Evolutionary conservation across 1,140 invertebrate genomes (phyloP), one percentile per base, ranked within the genome.

Genomic region (Chionoecetes opilio): DNA sequence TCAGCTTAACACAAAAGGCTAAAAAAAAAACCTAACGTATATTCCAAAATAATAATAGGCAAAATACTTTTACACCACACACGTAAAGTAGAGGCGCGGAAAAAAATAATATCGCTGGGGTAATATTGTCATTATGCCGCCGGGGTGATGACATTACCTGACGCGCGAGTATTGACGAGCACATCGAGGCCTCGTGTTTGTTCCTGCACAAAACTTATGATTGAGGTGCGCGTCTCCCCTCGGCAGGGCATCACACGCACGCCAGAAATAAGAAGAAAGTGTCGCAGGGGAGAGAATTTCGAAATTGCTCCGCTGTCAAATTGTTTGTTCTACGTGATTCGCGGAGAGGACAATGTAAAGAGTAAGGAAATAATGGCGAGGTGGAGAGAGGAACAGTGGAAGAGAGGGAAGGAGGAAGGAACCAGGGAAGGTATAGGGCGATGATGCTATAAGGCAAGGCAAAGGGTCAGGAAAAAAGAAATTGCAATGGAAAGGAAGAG

Each of bases 251-350:
- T 75, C 63, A 75, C 63, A 75, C 63, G 63, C 63, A 75, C 63
- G 63, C 63, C 21, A 75, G 63, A 75, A 75, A 75, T 75, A 75
- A 75, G 63, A 75, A 75, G 63, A 75, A 75, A 75, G 63, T 75
- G 63, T 75, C 63, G 63, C 63, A 75, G 63, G 63, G n/a, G n/a
- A n/a, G 21, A 75, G 63, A 75, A 75, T 75, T 75, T 75, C 63
- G 63, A 75, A 75, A 75, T 75, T 75, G 63, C 63, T 75, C 63
- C 63, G 63, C 63, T 75, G 63, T 75, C 63, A 75, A 75, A 75
- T 75, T 75, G 63, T 75, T 75, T 75, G 63, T 75, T 75, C 63
- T 75, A 75, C n/a, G 63, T 75, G 63, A 75, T 75, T 75, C 63
- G 63, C 63, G 63, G 63, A 75, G 63, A 75, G 63, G 63, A 75